Evolutionary conservation across 2,888 invertebrate species (phyloP).

Genomic region (Melangyna quadrimaculata): DNA sequence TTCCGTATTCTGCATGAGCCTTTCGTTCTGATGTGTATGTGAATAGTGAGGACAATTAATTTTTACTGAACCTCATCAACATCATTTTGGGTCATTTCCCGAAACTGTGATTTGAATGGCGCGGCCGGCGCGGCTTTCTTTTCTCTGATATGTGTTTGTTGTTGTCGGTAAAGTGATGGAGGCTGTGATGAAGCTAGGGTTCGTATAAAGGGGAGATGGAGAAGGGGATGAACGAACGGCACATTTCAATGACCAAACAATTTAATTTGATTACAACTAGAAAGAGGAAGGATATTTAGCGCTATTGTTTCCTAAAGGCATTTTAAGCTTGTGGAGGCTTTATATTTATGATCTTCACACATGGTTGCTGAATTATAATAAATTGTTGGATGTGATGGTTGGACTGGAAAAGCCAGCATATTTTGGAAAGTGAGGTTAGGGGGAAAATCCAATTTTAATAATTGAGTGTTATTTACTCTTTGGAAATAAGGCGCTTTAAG

Average conservation of each 20-base stretch:
- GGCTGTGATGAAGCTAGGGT: not conserved
- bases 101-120: conserved; percentile 61
- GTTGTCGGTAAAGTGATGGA: not conserved
- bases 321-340: not conserved
- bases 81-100: conserved; percentile 67
- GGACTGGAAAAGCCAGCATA: not conserved
- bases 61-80: conserved; percentile 67
- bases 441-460: not conserved
- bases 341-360: conserved; percentile 5
- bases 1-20: not conserved
- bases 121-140: conserved; percentile 9
- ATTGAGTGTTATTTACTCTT: not conserved
- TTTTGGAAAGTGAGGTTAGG: no score
- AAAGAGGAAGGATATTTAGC: conserved; percentile 25
- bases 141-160: not conserved
- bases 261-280: conserved; percentile 51
- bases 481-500: not conserved
- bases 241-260: conserved; percentile 44
- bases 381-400: not conserved
- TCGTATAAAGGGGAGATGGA: not conserved
- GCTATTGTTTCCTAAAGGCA: not conserved
- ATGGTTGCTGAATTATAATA: not conserved
- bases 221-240: not conserved
- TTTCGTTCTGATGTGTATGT: conserved; percentile 15
- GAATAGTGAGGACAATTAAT: conserved; percentile 65